Evolutionary conservation across 1,140 invertebrate genomes (phyloP).

Genomic region (Penaeus vannamei): DNA sequence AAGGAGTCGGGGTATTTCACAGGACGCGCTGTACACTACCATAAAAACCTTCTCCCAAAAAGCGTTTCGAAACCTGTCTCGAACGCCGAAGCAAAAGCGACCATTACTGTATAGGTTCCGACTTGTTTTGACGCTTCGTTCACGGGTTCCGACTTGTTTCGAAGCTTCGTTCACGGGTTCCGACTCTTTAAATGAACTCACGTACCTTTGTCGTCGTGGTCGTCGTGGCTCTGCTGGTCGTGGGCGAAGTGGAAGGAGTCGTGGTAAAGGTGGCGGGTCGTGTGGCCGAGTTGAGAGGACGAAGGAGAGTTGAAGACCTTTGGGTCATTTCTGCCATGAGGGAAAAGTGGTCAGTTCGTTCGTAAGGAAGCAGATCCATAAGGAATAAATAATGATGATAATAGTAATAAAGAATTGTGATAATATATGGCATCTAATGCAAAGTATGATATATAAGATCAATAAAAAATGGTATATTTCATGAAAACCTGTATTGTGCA

Average conservation of each 20-base stretch:
- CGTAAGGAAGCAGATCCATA: neutral
- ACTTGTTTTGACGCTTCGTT: neutral
- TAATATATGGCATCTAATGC: too few species aligned
- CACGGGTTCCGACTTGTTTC: neutral
- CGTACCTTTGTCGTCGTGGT: constrained; percentile 5
- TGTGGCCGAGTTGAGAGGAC: neutral
- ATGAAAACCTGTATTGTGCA: too few species aligned
- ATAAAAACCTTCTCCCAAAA: too few species aligned
- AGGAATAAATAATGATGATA: neutral
- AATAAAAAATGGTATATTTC: too few species aligned
- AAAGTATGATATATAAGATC: too few species aligned
- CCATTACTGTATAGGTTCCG: neutral
- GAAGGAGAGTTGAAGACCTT: neutral
- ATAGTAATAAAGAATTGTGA: too few species aligned
- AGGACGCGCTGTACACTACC: too few species aligned
- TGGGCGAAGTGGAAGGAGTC: constrained; percentile 17
- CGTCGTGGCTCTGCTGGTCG: constrained; percentile 6
- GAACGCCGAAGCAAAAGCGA: too few species aligned
- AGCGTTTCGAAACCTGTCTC: too few species aligned
- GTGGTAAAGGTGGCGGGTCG: constrained; percentile 43
- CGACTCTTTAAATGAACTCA: too few species aligned
- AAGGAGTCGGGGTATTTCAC: too few species aligned
- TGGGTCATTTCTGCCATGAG: neutral
- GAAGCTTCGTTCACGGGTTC: neutral
- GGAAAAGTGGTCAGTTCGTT: neutral